Percentiles rank a stretch among this genome's conserved stretches.
These are phyloP conservation scores for Melanostigma gelatinosum DNA, from an alignment of 2,113 vertebrate genomes.

Conservation along the genomic window DNA sequence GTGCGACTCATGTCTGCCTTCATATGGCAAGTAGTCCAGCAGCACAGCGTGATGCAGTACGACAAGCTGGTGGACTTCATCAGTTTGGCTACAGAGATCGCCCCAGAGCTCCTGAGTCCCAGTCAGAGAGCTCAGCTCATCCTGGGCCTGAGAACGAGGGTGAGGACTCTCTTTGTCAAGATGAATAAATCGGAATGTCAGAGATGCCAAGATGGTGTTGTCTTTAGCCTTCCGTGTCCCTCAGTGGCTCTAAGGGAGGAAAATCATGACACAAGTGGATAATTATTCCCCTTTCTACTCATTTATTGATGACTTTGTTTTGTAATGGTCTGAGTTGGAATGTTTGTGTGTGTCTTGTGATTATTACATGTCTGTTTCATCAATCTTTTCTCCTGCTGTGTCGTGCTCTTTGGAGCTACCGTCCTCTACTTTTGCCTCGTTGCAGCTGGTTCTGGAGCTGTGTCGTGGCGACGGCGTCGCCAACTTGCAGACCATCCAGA, in stretches of 20 bases:
- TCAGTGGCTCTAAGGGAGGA: background rate
- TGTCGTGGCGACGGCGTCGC: constrained; percentile 57
- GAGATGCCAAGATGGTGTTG: background rate
- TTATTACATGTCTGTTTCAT: background rate
- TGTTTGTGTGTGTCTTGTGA: background rate
- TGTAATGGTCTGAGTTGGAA: background rate
- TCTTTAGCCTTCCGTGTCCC: background rate
- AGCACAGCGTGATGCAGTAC: constrained; percentile 72
- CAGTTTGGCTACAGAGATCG: constrained; percentile 63
- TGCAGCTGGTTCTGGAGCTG: constrained; percentile 72
- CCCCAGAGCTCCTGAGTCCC: constrained; percentile 79
- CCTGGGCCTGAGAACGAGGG: constrained; percentile 83
- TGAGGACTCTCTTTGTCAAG: constrained; percentile 39
- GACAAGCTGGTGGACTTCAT: constrained; percentile 81
- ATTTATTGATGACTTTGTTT: background rate
- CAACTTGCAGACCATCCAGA: constrained; percentile 66
- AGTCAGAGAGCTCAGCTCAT: constrained; percentile 79
- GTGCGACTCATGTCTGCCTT: constrained; percentile 79
- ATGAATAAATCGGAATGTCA: background rate
- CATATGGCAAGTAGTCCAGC: constrained; percentile 72
- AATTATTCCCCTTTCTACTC: background rate
- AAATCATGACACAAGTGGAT: background rate
- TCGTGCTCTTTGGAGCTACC: background rate
- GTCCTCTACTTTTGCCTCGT: background rate
- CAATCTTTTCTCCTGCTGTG: background rate